Evolutionary conservation across 2,888 invertebrate genomes (phyloP).

Genomic region (Ectropis crepuscularia): DNA sequence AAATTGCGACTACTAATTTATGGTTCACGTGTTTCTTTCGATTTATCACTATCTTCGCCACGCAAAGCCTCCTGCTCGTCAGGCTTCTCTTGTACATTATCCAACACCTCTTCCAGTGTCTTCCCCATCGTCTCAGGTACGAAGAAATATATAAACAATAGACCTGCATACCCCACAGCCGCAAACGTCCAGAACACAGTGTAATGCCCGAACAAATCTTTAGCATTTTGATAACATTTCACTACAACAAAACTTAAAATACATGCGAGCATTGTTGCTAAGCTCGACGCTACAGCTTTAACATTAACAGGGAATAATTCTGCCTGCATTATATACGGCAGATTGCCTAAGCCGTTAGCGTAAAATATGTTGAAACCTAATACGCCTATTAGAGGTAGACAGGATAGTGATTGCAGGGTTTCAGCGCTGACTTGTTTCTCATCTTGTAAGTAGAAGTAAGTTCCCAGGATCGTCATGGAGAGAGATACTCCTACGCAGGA

Average conservation of each 20-base stretch:
- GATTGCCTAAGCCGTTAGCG: conserved; percentile 84
- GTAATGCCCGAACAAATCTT: conserved; percentile 83
- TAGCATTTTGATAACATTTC: conserved; percentile 85
- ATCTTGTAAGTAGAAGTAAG: conserved; percentile 83
- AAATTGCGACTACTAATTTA: too few species aligned
- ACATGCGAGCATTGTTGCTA: conserved; percentile 84
- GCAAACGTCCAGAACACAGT: conserved; percentile 86
- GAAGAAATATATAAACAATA: conserved; percentile 82
- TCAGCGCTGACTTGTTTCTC: conserved; percentile 60
- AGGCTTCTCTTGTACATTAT: conserved; percentile 71
- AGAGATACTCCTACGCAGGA: conserved; percentile 84
- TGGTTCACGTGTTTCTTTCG: conserved; percentile 7
- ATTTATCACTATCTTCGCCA: conserved; percentile 26
- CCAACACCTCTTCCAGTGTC: conserved; percentile 85
- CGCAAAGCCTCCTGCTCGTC: conserved; percentile 56
- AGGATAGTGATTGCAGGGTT: conserved; percentile 67
- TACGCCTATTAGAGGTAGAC: conserved; percentile 83
- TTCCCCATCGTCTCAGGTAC: conserved; percentile 88
- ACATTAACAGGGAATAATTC: conserved; percentile 87
- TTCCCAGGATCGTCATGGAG: conserved; percentile 76
- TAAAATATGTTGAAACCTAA: conserved; percentile 85
- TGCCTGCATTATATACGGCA: conserved; percentile 86
- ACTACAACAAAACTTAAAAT: conserved; percentile 84
- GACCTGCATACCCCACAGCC: conserved; percentile 79
- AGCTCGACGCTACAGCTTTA: conserved; percentile 85